Percentiles rank a stretch among this genome's conserved stretches.
Evolutionary conservation across 2,797 vertebrate genomes (phyloP).

Genomic region (Astyanax mexicanus): DNA sequence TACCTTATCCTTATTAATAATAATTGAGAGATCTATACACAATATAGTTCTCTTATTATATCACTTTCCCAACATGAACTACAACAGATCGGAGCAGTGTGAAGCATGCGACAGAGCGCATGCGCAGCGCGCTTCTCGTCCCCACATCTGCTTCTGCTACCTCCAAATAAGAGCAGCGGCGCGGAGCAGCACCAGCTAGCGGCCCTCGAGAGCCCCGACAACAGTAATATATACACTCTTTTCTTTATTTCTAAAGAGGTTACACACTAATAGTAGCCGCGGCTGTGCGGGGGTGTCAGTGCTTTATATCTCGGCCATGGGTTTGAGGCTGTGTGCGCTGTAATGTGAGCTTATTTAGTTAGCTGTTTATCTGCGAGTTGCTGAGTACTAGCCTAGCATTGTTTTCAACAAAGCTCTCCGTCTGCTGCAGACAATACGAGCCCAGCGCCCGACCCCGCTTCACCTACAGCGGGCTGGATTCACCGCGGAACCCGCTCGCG

Average conservation of each 20-base stretch:
- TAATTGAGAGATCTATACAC: too few relatives aligned
- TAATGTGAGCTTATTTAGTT: neutral
- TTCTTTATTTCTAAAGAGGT: neutral
- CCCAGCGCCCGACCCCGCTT: constrained; percentile 69
- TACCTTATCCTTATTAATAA: too few relatives aligned
- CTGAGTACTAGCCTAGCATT: constrained; percentile 55
- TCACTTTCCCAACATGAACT: too few relatives aligned
- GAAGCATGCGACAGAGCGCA: constrained; percentile 78
- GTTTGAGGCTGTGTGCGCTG: neutral
- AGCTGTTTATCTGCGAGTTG: constrained; percentile 6
- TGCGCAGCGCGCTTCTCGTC: constrained; percentile 73
- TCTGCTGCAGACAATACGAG: constrained; percentile 79
- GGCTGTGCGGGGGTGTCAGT: neutral
- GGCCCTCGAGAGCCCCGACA: constrained; percentile 71
- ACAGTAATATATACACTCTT: constrained; percentile 77
- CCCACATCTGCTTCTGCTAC: constrained; percentile 84
- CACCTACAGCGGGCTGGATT: neutral
- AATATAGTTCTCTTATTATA: too few relatives aligned
- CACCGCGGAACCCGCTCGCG: neutral
- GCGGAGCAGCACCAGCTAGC: constrained; percentile 75
- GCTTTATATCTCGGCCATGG: too few relatives aligned
- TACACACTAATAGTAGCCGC: neutral
- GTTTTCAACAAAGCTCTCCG: constrained; percentile 72
- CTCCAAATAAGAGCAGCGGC: constrained; percentile 78
- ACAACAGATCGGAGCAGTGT: too few relatives aligned